Evolutionary conservation across 2,888 invertebrate genomes (phyloP).

Genomic region (Mythimna loreyi): DNA sequence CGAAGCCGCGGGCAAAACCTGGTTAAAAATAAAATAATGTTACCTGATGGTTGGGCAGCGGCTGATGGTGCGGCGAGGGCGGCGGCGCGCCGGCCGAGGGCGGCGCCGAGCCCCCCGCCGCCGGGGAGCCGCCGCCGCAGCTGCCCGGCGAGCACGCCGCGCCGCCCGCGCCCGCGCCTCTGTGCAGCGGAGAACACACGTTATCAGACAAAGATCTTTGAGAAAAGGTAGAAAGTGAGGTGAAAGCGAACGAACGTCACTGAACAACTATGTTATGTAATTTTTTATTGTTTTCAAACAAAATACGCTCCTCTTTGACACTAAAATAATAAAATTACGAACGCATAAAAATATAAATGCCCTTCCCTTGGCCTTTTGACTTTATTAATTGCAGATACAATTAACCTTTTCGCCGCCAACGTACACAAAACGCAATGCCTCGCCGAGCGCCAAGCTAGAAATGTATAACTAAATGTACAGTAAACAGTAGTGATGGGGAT

Average conservation of each 20-base stretch:
- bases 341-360: too few species aligned
- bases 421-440: too few species aligned
- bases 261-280: background rate
- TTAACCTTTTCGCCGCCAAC: too few species aligned
- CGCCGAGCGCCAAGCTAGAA: too few species aligned
- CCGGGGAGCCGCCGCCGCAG: conserved; percentile 87
- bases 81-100: conserved; percentile 85
- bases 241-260: background rate
- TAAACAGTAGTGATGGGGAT: too few species aligned
- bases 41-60: conserved; percentile 76
- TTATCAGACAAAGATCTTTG: rapidly evolving
- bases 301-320: too few species aligned
- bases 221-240: rapidly evolving
- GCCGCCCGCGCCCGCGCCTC: conserved; percentile 46
- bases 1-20: too few species aligned
- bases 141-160: conserved; percentile 85
- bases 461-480: too few species aligned
- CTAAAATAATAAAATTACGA: too few species aligned
- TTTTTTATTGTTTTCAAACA: background rate
- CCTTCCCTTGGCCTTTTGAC: too few species aligned
- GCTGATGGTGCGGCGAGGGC: conserved; percentile 73
- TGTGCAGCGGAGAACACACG: background rate
- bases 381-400: too few species aligned
- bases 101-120: conserved; percentile 82
- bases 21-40: background rate